Conservation (phyloP, 1,140 invertebrate genomes). For the Micrasema longulum region DNA sequence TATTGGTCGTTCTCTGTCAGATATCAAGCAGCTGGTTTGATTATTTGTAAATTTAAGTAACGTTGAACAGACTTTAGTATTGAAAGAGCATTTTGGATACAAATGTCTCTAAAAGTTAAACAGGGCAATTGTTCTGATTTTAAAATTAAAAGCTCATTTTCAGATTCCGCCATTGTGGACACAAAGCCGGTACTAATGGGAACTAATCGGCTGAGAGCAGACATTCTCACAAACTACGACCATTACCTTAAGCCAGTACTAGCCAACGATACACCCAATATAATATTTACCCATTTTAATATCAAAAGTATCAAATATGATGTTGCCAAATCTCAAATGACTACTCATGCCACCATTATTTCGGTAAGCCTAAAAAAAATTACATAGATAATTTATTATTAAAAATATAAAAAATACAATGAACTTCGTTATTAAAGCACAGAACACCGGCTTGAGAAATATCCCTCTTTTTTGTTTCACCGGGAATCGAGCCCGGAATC, state of each 20-base stretch:
- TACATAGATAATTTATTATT: not conserved
- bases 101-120: not conserved
- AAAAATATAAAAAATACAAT: not conserved
- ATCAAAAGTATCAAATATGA: slow-evolving; percentile 14
- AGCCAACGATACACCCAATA: not conserved
- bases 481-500: no score
- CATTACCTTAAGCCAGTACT: not conserved
- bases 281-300: not conserved
- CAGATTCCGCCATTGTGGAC: slow-evolving; percentile 2
- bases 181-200: not conserved
- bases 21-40: no score
- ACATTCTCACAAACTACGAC: slow-evolving; percentile 2
- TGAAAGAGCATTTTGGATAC: no score
- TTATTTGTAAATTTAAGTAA: no score
- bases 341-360: slow-evolving; percentile 5
- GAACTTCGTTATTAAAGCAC: no score
- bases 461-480: no score
- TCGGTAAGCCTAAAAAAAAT: slow-evolving; percentile 51
- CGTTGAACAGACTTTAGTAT: no score
- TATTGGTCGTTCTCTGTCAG: no score
- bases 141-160: not conserved
- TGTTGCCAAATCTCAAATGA: not conserved
- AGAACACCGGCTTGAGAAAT: no score
- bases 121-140: not conserved
- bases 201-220: not conserved